Conservation (phyloP, 2,113 vertebrate genomes). For the Albula goreensis region DNA sequence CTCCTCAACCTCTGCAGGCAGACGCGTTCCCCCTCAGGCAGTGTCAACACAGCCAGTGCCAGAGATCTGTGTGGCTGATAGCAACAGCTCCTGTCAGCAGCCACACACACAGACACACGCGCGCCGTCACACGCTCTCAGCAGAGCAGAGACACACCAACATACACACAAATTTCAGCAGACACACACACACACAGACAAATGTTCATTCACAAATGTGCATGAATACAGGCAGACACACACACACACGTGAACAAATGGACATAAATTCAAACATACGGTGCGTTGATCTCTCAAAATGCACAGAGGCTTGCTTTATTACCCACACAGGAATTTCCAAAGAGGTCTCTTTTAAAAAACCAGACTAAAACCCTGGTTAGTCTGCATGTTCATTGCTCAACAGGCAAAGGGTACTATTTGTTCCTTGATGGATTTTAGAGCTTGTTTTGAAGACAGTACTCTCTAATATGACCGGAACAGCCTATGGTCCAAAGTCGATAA, state of each 20-base stretch:
- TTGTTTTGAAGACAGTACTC: too few species aligned
- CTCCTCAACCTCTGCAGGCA: conserved; percentile 83
- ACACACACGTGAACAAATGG: not conserved
- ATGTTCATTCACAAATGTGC: not conserved
- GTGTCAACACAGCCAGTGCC: conserved; percentile 87
- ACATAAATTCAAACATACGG: not conserved
- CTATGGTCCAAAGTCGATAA: too few species aligned
- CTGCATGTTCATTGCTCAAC: too few species aligned
- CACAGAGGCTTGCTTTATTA: not conserved
- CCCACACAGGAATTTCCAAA: not conserved
- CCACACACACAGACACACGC: conserved; percentile 26
- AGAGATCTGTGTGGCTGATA: conserved; percentile 89
- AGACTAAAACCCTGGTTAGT: too few species aligned
- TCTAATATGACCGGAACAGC: too few species aligned
- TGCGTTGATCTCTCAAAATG: not conserved
- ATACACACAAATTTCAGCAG: not conserved
- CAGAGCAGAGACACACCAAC: conserved; percentile 54
- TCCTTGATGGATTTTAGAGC: too few species aligned
- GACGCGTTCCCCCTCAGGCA: conserved; percentile 77
- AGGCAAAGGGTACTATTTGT: too few species aligned
- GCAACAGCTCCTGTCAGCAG: conserved; percentile 82
- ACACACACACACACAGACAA: not conserved
- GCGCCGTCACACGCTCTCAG: conserved; percentile 42
- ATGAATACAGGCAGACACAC: not conserved
- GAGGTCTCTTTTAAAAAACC: too few species aligned